Base-by-base conservation (phyloP, 2,113 vertebrate genomes). In the Gnathonemus echidnorhynchus region DNA sequence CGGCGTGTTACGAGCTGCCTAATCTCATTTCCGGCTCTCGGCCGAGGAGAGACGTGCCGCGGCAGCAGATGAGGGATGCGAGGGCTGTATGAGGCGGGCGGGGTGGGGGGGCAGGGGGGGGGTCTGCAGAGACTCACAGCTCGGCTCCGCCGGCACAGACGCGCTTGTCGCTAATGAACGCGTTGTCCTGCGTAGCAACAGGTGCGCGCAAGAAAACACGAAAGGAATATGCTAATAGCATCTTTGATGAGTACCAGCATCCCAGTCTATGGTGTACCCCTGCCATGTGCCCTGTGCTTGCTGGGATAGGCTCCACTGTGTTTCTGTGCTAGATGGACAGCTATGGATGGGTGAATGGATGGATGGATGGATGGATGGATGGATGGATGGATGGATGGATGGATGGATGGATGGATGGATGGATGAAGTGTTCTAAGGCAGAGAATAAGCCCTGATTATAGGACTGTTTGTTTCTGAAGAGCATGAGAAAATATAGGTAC, bases 21-120 rank as follows among this genome's bases (percentile, higher is more conserved):
- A 94, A 93, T 95, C 93, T 93, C 90, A 88, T 92, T 90, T 92
- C 74, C 89, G 91, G 52, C 86, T 11, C 87, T 56, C 74, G 83
- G 91, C 92, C 91, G 91, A 89, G 89, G 89, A 91, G 90, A 58
- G 39, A 19, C 70, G 35, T 39, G 70, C 27, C 27, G 11, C 5
- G 35, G 56, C 31, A 42, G 42, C 86, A 31, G 13, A 48, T 21
- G 39, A 49, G 42, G 27, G 83, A 49, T 42, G 86, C 11, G 86
- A 19, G 31, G 49, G 49, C 84, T 49, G 45, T 21, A 24, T 46
- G 84, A 31, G 45, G 84, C 45, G 80, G 88, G 31, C 9, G 1
- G 83, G 3, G 9, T 1, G 53, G 86, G 66, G 58, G 48, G 80
- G 39, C 2, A 45, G 74, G 62, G 84, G 62, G 88, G 53, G n/a